phyloP scores from a whole-genome alignment of 1,140 invertebrate genomes.

The Eurosta solidaginis region DNA sequence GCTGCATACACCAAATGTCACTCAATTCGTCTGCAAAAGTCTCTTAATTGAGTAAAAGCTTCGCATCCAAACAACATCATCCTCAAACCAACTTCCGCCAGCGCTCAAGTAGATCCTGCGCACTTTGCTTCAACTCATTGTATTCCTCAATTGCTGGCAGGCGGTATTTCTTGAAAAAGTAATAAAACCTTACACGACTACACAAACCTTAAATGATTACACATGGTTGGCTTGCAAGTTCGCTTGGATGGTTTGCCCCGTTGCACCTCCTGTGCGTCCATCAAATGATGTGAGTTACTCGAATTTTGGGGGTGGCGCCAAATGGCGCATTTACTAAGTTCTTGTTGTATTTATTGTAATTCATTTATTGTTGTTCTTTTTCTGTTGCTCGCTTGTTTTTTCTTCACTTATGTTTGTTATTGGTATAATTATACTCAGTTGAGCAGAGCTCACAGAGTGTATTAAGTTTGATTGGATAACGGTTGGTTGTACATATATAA shows the following conservation, averaged over 20 bases:
- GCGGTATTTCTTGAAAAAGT: conserved; percentile 27
- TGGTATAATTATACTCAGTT: too few relatives aligned
- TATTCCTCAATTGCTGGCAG: conserved; percentile 1
- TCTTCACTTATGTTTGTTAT: neutral
- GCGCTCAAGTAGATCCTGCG: conserved; percentile 8
- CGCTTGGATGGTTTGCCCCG: neutral
- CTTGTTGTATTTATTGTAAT: conserved; percentile 19
- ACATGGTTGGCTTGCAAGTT: neutral
- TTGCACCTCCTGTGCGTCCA: neutral
- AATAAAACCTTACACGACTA: conserved; percentile 15
- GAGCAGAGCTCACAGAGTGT: too few relatives aligned
- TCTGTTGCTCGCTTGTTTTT: neutral
- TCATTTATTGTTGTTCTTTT: conserved; percentile 15
- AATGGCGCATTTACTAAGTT: conserved; percentile 19
- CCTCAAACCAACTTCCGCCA: conserved; percentile 19
- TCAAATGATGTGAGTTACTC: neutral
- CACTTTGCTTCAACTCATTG: neutral
- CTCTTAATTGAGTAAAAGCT: neutral
- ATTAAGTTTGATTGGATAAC: too few relatives aligned
- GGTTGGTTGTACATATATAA: too few relatives aligned
- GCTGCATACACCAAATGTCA: neutral
- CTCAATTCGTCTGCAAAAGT: neutral
- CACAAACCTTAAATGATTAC: neutral
- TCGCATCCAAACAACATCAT: too few relatives aligned
- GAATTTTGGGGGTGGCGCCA: conserved; percentile 33